Evolutionary conservation across 2,888 invertebrate genomes (phyloP).

Genomic region (Lithophane leautieri): DNA sequence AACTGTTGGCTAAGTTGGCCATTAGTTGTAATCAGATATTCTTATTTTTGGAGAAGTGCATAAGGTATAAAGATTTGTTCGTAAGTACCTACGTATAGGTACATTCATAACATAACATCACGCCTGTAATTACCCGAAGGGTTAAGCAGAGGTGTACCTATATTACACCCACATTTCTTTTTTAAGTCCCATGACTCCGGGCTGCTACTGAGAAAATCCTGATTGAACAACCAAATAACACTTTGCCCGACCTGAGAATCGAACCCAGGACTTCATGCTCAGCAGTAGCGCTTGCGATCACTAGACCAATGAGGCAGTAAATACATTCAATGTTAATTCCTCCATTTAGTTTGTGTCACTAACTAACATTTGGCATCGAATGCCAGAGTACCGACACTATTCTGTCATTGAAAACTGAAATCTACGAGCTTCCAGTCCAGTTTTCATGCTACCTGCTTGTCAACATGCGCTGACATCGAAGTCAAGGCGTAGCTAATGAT

Average conservation of each 20-base stretch:
- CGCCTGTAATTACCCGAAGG: no score
- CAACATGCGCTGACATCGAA: not conserved
- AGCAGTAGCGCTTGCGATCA: no score
- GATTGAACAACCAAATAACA: no score
- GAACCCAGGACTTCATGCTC: no score
- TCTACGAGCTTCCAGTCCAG: not conserved
- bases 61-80: not conserved
- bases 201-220: no score
- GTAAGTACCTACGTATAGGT: not conserved
- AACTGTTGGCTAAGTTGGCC: not conserved
- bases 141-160: no score
- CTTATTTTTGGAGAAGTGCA: not conserved
- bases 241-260: no score
- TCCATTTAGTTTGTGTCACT: not conserved
- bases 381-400: not conserved
- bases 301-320: no score
- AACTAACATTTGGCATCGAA: not conserved
- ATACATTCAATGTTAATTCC: not conserved
- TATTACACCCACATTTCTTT: no score
- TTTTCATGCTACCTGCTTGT: no score
- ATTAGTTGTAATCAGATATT: not conserved
- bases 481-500: not conserved
- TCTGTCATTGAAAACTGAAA: constrained; percentile 8
- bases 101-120: no score
- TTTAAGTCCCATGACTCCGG: no score